phyloP scores from a whole-genome alignment of 2,113 vertebrate species.

The Euleptes europaea region DNA sequence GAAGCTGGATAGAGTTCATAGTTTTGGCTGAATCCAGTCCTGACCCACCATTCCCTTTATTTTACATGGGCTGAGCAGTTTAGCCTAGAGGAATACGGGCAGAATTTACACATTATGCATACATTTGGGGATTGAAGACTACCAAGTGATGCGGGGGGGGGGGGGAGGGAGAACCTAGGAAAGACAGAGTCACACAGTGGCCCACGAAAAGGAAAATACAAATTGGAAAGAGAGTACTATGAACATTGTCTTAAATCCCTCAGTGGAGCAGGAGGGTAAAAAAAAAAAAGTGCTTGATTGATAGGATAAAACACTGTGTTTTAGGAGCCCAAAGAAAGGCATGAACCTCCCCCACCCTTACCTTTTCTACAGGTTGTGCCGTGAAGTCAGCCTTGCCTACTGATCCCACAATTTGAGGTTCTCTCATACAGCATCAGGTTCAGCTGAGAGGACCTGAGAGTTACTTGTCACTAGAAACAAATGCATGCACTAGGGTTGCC shows the following conservation, averaged over 20 bases:
- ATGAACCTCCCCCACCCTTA: neutral
- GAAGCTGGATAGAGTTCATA: neutral
- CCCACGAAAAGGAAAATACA: neutral
- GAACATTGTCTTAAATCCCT: no score
- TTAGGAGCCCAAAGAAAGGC: neutral
- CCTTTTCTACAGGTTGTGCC: neutral
- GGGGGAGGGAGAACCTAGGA: neutral
- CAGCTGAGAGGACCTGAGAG: no score
- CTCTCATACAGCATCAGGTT: neutral
- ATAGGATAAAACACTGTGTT: neutral
- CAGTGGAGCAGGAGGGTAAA: no score
- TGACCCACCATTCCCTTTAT: neutral
- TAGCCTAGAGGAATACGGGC: neutral
- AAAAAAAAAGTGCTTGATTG: no score
- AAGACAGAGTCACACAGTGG: neutral
- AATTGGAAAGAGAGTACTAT: no score
- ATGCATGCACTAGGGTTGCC: no score
- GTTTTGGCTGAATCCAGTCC: neutral
- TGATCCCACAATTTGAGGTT: neutral
- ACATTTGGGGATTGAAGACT: neutral
- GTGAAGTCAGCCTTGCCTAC: neutral
- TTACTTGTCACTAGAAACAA: neutral
- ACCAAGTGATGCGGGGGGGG: neutral
- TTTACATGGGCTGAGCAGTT: neutral
- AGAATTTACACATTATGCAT: neutral